Base-by-base conservation (phyloP, 2,888 invertebrate genomes). In the Spisula solida region DNA sequence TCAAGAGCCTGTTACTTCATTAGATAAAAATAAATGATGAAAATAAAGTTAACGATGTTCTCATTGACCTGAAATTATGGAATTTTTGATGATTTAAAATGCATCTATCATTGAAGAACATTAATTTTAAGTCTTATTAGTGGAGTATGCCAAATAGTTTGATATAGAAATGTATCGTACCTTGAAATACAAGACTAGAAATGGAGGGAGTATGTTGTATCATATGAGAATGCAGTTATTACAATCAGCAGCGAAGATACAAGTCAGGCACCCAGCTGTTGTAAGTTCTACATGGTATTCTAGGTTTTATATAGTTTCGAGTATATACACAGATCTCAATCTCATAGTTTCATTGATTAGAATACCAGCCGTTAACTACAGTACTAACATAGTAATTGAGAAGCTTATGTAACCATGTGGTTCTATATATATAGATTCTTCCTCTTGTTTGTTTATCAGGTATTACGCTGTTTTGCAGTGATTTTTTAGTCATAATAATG, bases 211-310 rank as follows among this genome's bases (percentile, higher is more conserved):
- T 14, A 34, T 31, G 4, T 34, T 75, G 25, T 75, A 25, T 75
- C 75, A 75, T 12, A 75, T 75, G 75, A 29, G 34, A 75, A 75
- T 75, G 75, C 29, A 75, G 75, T 10, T 31, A 34, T 16, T 75
- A 31, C 31, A 31, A 34, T 75, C 75, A 31, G 16, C 75, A 25
- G 20, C 25, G 25, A 66, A 25, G 25, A n/a, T 25, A 66, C 5
- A 66, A 66, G 25, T 6, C n/a, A 25, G 25, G 60, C n/a, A 66
- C 5, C 25, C 60, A 66, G 60, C 60, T 66, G 60, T 66, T 25
- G 60, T 66, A 66, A 66, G 60, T 66, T 41, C 41, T 66, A 25
- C 25, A 25, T 66, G 20, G 25, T 12, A 66, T 66, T 25, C 0
- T 66, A 66, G 25, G 60, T 25, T 66, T 66, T 66, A 25, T 66